Conservation (phyloP, 1,140 invertebrate genomes). For the Asbolus verrucosus region DNA sequence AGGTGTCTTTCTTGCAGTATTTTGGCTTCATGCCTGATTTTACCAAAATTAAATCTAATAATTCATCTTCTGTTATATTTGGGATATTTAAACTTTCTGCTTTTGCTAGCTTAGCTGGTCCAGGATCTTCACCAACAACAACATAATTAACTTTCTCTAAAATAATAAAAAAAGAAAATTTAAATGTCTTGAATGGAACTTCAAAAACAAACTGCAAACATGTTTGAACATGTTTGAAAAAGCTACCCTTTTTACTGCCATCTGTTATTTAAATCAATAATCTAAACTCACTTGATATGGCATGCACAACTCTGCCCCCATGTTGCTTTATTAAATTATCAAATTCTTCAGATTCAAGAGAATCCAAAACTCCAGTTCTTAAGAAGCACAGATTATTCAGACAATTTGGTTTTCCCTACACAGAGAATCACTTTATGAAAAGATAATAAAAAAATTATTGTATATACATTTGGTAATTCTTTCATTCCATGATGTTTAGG, state of each 20-base stretch:
- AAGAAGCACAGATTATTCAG: conserved; percentile 84
- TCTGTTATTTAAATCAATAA: too few species aligned
- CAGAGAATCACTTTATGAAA: conserved; percentile 15
- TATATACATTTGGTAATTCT: conserved; percentile 80
- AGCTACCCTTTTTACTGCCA: too few species aligned
- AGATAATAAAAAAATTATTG: background rate
- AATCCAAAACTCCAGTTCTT: conserved; percentile 90
- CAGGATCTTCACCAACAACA: conserved; percentile 85
- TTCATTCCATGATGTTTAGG: conserved; percentile 85
- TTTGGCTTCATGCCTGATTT: conserved; percentile 65
- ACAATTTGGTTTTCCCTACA: conserved; percentile 80
- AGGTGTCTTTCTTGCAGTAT: conserved; percentile 46
- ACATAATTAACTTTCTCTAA: conserved; percentile 80
- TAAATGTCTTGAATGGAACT: too few species aligned
- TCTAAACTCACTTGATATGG: conserved; percentile 78
- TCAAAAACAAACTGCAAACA: too few species aligned
- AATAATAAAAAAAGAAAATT: too few species aligned
- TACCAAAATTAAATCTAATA: conserved; percentile 82
- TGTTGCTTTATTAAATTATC: conserved; percentile 80
- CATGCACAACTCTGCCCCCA: conserved; percentile 81
- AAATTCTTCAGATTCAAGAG: conserved; percentile 86
- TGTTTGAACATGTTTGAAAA: too few species aligned
- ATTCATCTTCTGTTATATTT: conserved; percentile 84
- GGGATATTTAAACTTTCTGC: conserved; percentile 77
- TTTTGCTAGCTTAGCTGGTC: conserved; percentile 85